A percentile compares a stretch with the other conserved stretches of the same genome.
Evolutionary conservation across 2,113 vertebrate genomes (phyloP).

Genomic region (human): GRCh38 chr13:77397001-77397500

Average conservation of each 20-base stretch:
- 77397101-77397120: neutral
- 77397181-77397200: neutral
- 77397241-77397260: conserved; percentile 5
- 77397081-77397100: rapidly evolving
- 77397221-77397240: conserved; percentile 20
- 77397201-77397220: conserved; percentile 13
- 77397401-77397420: conserved; percentile 36
- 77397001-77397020: no score
- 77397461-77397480: conserved; percentile 54
- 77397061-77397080: rapidly evolving
- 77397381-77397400: conserved; percentile 18
- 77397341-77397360: conserved; percentile 23
- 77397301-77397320: conserved; percentile 8
- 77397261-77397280: neutral
- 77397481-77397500: conserved; percentile 63
- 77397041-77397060: neutral
- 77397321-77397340: conserved; percentile 42
- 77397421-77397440: conserved; percentile 58
- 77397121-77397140: neutral
- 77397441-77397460: conserved; percentile 49
- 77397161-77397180: neutral
- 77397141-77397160: neutral
- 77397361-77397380: neutral
- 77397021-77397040: neutral
- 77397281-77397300: conserved; percentile 41